phyloP scores from a whole-genome alignment of 2,888 invertebrate genomes.

The Drosophila prolongata region DNA sequence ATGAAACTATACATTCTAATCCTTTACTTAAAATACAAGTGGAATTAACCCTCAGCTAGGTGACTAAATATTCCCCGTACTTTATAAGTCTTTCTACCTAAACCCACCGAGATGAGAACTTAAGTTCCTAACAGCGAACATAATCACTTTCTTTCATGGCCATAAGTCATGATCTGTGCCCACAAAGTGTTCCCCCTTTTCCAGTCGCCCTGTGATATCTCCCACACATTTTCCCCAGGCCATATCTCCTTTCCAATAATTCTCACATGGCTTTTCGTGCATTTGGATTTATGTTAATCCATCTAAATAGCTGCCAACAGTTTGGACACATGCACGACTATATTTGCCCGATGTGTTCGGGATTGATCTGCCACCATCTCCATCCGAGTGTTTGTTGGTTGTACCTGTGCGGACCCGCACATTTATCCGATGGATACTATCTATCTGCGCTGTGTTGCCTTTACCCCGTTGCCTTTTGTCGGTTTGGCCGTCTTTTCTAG shows the following conservation, averaged over 20 bases:
- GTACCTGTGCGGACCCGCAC: constrained; percentile 55
- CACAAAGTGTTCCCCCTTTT: not conserved
- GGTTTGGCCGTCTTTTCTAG: constrained; percentile 72
- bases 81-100: not conserved
- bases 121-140: not conserved
- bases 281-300: constrained; percentile 69
- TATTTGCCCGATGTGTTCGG: constrained; percentile 57
- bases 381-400: constrained; percentile 14
- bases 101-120: not conserved
- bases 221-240: constrained; percentile 32
- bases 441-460: constrained; percentile 38
- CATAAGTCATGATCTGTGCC: constrained; percentile 15
- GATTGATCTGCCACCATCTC: constrained; percentile 45
- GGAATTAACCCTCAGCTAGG: not conserved
- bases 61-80: not conserved
- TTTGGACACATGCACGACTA: constrained; percentile 69
- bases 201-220: constrained; percentile 3
- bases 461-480: constrained; percentile 57
- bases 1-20: no score
- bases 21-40: not conserved
- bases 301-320: constrained; percentile 79
- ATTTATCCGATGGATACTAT: constrained; percentile 56
- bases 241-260: constrained; percentile 36
- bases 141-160: constrained; percentile 21
- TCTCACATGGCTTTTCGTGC: constrained; percentile 74